Percentiles rank a stretch among this genome's conserved stretches.
These are phyloP conservation scores for Xanthorhoe designata DNA, from an alignment of 2,888 invertebrate species.

Conservation along the genomic window DNA sequence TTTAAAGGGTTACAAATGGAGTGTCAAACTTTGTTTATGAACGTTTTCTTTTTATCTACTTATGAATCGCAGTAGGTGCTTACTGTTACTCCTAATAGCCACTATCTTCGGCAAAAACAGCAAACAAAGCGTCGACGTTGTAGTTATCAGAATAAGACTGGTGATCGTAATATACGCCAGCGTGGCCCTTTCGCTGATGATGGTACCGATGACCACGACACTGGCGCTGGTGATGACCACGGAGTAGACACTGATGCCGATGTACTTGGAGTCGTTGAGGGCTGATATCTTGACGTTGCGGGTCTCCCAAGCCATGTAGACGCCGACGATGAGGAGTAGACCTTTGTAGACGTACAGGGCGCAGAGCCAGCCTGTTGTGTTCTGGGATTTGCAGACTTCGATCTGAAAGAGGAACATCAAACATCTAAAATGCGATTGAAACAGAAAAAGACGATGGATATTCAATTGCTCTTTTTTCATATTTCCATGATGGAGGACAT, in stretches of 20 bases:
- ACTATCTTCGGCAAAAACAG: constrained; percentile 95
- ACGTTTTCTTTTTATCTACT: too few species aligned
- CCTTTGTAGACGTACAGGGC: constrained; percentile 96
- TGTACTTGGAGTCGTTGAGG: constrained; percentile 96
- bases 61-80: too few species aligned
- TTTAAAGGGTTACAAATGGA: too few species aligned
- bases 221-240: constrained; percentile 95
- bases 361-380: constrained; percentile 95
- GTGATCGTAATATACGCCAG: constrained; percentile 93
- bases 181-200: constrained; percentile 93
- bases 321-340: constrained; percentile 93
- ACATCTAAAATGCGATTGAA: background rate
- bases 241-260: constrained; percentile 96
- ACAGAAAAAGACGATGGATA: too few species aligned
- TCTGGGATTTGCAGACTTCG: constrained; percentile 94
- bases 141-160: constrained; percentile 92
- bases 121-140: constrained; percentile 93
- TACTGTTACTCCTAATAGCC: constrained; percentile 88
- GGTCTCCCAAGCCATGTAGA: constrained; percentile 99
- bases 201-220: constrained; percentile 94
- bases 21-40: too few species aligned
- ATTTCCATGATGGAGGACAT: too few species aligned
- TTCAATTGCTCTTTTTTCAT: too few species aligned
- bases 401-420: constrained; percentile 85
- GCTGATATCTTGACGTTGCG: constrained; percentile 96